A percentile compares a stretch with the other conserved stretches of the same genome.
Evolutionary conservation across 2,888 invertebrate genomes (phyloP).

Genomic region (Agrotis clavis): DNA sequence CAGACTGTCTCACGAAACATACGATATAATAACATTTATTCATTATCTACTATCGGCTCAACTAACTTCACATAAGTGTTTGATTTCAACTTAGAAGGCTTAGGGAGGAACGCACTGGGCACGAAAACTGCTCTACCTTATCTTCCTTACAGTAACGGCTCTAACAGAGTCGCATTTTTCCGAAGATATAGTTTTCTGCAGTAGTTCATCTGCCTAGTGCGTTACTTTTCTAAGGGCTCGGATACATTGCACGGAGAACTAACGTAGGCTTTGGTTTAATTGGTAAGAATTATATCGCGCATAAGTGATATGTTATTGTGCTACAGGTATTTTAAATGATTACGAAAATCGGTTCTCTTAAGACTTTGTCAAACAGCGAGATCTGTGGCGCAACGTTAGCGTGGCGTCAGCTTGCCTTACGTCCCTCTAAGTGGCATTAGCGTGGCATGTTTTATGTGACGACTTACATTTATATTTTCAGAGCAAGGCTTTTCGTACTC

Average conservation of each 20-base stretch:
- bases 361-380: too few relatives aligned
- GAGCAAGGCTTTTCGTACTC: too few relatives aligned
- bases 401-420: too few relatives aligned
- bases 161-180: too few relatives aligned
- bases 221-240: conserved; percentile 8
- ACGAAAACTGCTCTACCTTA: background rate
- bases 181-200: too few relatives aligned
- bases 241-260: conserved; percentile 21
- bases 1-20: conserved; percentile 80
- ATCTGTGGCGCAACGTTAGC: too few relatives aligned
- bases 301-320: background rate
- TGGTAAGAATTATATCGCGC: conserved; percentile 7
- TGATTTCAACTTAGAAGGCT: conserved; percentile 36
- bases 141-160: background rate
- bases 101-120: conserved; percentile 23
- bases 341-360: background rate
- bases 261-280: conserved; percentile 10
- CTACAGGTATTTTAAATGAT: background rate
- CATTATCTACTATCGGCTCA: conserved; percentile 67
- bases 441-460: too few relatives aligned
- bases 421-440: too few relatives aligned
- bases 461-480: too few relatives aligned
- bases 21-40: conserved; percentile 77
- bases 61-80: conserved; percentile 56
- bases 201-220: conserved; percentile 12